phyloP scores from a whole-genome alignment of 2,797 vertebrate genomes.

The Trematomus bernacchii region DNA sequence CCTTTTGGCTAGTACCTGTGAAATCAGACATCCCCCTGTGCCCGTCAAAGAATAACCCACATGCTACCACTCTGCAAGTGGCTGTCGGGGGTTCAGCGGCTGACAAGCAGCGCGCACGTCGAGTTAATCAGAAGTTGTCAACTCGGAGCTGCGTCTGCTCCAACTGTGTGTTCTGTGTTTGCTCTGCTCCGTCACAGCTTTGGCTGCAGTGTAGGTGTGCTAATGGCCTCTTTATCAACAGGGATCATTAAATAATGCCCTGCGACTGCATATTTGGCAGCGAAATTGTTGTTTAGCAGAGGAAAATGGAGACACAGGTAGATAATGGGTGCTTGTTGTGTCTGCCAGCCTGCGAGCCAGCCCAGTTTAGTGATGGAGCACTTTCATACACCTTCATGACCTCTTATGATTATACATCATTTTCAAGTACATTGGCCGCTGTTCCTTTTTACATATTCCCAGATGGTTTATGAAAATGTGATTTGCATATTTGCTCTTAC shows the following conservation, averaged over 20 bases:
- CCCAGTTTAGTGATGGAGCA: conserved; percentile 39
- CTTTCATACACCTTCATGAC: conserved; percentile 57
- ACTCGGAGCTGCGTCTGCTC: conserved; percentile 67
- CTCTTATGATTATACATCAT: conserved; percentile 69
- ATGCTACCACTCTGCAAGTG: conserved; percentile 47
- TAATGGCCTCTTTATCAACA: conserved; percentile 68
- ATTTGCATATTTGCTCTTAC: conserved; percentile 65
- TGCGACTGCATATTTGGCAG: conserved; percentile 49
- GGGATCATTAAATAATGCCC: conserved; percentile 64
- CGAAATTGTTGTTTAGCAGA: conserved; percentile 63
- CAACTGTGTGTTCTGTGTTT: conserved; percentile 19
- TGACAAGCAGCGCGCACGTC: conserved; percentile 59
- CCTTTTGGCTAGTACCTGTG: conserved; percentile 56
- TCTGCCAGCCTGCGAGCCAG: conserved; percentile 30
- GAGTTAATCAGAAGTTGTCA: conserved; percentile 81
- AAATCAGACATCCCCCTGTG: conserved; percentile 71
- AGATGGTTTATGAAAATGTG: conserved; percentile 54
- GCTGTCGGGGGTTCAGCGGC: conserved; percentile 64
- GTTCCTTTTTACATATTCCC: conserved; percentile 53
- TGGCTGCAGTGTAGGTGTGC: conserved; percentile 54
- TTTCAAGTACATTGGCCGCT: conserved; percentile 54
- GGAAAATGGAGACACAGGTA: conserved; percentile 60
- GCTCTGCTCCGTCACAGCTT: conserved; percentile 28
- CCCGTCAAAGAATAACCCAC: conserved; percentile 71
- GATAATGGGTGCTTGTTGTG: conserved; percentile 52